These are phyloP conservation scores for Tetheella fluctuosa DNA, from an alignment of 2,888 invertebrate genomes.

Conservation along the genomic window DNA sequence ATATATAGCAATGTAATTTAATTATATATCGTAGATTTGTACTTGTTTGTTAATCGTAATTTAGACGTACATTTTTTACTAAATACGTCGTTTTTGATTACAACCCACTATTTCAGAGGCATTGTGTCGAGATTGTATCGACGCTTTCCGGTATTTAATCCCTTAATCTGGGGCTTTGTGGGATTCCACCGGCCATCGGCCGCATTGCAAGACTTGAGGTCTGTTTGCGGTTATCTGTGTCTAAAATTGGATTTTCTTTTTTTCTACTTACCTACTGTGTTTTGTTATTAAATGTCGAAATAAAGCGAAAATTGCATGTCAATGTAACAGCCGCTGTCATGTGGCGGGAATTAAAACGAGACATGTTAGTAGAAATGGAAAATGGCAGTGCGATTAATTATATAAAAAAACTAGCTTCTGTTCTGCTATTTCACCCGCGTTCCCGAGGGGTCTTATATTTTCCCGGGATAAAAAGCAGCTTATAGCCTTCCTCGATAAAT, in stretches of 20 bases:
- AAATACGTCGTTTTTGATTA: conserved; percentile 12
- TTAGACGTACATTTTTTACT: neutral
- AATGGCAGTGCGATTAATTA: neutral
- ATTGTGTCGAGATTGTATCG: conserved; percentile 42
- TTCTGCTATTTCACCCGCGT: too few species aligned
- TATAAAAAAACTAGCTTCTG: too few species aligned
- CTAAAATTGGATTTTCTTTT: conserved; percentile 13
- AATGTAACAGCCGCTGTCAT: neutral
- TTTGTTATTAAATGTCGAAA: conserved; percentile 8
- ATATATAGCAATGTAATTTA: too few species aligned
- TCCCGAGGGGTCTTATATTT: too few species aligned
- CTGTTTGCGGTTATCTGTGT: conserved; percentile 17
- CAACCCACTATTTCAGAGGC: conserved; percentile 20
- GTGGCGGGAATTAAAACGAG: neutral
- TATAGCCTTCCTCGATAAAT: too few species aligned
- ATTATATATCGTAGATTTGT: too few species aligned
- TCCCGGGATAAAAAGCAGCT: too few species aligned
- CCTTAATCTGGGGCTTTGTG: conserved; percentile 42
- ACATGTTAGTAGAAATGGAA: too few species aligned
- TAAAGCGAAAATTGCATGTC: neutral
- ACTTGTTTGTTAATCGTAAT: too few species aligned
- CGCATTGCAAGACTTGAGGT: conserved; percentile 36
- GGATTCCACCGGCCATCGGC: conserved; percentile 34
- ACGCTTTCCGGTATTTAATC: conserved; percentile 42
- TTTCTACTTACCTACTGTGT: neutral